These are phyloP conservation scores for Spea hammondii DNA, from an alignment of 2,797 vertebrate genomes.

Conservation along the genomic window DNA sequence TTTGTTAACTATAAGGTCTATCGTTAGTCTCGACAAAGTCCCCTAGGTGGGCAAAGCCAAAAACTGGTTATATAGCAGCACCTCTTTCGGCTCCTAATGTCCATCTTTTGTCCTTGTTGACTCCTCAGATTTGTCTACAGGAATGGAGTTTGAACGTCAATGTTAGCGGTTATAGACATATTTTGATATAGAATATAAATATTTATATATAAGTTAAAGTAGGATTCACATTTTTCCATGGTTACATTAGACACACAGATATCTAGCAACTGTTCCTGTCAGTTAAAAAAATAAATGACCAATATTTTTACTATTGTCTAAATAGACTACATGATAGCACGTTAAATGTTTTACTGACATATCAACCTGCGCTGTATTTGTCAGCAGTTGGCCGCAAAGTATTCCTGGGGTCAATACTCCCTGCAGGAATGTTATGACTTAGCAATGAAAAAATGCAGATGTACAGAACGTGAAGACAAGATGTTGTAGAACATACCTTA, in stretches of 20 bases:
- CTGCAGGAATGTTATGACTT: constrained; percentile 30
- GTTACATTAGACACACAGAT: background rate
- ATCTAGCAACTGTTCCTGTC: background rate
- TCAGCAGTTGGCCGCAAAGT: background rate
- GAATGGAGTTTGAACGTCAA: no score
- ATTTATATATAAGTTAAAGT: background rate
- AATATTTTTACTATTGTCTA: constrained; percentile 6
- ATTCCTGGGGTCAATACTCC: constrained; percentile 3
- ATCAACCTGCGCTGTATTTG: constrained; percentile 13
- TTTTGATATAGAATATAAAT: no score
- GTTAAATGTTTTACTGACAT: background rate
- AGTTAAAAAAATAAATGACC: background rate
- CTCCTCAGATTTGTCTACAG: no score
- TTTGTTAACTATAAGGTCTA: no score
- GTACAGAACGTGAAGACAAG: constrained; percentile 1
- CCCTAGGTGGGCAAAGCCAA: no score
- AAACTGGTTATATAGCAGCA: no score
- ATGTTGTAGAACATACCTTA: constrained; percentile 13
- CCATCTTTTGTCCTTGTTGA: no score
- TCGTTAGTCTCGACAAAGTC: no score
- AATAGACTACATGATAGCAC: constrained; percentile 1
- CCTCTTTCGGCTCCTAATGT: no score
- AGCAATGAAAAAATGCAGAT: constrained; percentile 33
- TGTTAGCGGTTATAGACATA: no score
- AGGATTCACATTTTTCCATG: background rate